Evolutionary conservation across 2,888 invertebrate genomes (phyloP).

Genomic region (Cheilosia pagana): DNA sequence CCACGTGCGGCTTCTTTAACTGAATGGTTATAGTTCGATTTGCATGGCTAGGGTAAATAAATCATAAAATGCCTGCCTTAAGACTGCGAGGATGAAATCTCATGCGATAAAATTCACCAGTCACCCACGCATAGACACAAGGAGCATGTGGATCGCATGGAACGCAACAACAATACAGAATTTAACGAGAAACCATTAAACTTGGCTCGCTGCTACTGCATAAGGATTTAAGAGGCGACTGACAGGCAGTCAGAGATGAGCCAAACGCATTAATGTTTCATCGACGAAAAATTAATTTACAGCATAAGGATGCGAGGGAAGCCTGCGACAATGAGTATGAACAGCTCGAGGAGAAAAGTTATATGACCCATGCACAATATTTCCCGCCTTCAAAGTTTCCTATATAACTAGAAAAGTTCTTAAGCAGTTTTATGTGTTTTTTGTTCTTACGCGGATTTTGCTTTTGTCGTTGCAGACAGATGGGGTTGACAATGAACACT

Average conservation of each 20-base stretch:
- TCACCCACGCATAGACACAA: not conserved
- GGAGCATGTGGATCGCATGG: not conserved
- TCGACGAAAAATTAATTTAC: conserved; percentile 13
- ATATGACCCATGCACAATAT: conserved; percentile 1
- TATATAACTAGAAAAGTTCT: conserved; percentile 27
- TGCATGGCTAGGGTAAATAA: conserved; percentile 36
- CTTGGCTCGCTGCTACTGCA: not conserved
- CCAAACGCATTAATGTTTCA: conserved; percentile 22
- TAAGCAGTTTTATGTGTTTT: not conserved
- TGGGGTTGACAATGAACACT: not conserved
- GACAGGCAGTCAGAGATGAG: not conserved
- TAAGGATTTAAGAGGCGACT: conserved; percentile 12
- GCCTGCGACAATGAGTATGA: not conserved
- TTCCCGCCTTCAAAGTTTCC: conserved; percentile 15
- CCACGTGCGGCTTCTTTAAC: conserved; percentile 18
- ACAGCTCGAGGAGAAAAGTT: conserved; percentile 35
- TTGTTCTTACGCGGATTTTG: not conserved
- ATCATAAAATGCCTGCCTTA: conserved; percentile 14
- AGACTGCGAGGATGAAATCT: not conserved
- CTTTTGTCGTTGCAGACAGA: too few species aligned
- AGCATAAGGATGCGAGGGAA: not conserved
- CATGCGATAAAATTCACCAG: conserved; percentile 3
- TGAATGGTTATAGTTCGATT: not conserved
- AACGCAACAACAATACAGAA: not conserved
- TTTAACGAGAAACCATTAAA: conserved; percentile 33